Percentiles rank a stretch among this genome's conserved stretches.
Evolutionary conservation across 2,797 vertebrate genomes (phyloP).

Genomic region (Myotis myotis): DNA sequence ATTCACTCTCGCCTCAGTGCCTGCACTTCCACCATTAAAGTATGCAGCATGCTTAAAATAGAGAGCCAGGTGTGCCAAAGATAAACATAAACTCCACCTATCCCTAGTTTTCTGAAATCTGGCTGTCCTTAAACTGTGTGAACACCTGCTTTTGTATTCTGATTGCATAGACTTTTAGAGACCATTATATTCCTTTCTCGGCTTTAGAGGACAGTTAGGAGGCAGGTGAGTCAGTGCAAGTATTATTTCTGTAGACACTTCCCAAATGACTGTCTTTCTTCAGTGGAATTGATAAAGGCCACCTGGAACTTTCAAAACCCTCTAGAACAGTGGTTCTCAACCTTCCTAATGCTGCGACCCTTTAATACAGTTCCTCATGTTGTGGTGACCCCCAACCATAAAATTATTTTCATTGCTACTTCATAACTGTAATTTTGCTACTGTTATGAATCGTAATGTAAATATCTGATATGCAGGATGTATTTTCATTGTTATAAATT

Average conservation of each 20-base stretch:
- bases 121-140: background rate
- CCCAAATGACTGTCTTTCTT: background rate
- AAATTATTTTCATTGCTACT: too few relatives aligned
- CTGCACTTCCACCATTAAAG: background rate
- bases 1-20: background rate
- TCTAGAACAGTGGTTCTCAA: background rate
- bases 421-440: too few relatives aligned
- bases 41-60: background rate
- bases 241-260: background rate
- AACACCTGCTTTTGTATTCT: background rate
- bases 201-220: slow-evolving; percentile 22
- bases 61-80: background rate
- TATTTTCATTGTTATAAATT: too few relatives aligned
- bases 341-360: too few relatives aligned
- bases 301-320: background rate
- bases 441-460: too few relatives aligned
- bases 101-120: background rate
- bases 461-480: too few relatives aligned
- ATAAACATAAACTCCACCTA: background rate
- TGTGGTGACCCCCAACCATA: too few relatives aligned
- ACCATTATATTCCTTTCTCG: background rate
- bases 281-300: background rate
- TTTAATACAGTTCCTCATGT: too few relatives aligned
- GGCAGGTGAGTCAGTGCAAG: background rate
- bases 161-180: background rate